Base-by-base conservation (phyloP, 2,888 invertebrate genomes). In the Petrophora chlorosata region DNA sequence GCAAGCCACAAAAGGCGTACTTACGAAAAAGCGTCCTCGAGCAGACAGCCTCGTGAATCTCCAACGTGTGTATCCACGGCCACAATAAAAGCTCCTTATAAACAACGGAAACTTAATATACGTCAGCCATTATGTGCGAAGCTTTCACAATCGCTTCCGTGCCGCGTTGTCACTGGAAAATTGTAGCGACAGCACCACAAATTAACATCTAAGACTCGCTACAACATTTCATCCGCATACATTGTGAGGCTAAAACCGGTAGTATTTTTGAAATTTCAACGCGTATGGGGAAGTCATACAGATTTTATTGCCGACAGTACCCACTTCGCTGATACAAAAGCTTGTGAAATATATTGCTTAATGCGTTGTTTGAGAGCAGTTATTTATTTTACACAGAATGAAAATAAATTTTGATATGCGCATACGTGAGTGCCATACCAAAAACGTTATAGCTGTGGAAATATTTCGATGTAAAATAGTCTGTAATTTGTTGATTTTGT, bases 81-180 rank as follows among this genome's bases (percentile, higher is more conserved):
- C 43, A 28, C 61, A 63, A 53, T 50, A 52, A 61, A 61, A 50
- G 46, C 53, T 36, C 42, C 56, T 56, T 46, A 59, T 52, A 68
- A 67, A 70, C 67, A 67, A 71, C 63, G 59, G 65, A 62, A 73
- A 69, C 64, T 64, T 68, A 69, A 73, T 73, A 70, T 62, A 67
- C 59, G 61, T 50, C 61, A 56, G 57, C 56, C 54, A 51, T 68
- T 70, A 73, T 75, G 56, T 67, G 63, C 59, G 44, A 52, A 69
- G 67, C 72, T 71, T 70, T 73, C 63, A 69, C 58, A 63, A 63
- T 62, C 67, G 61, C 65, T 74, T 72, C 69, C 67, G 62, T 34
- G 46, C 69, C 67, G 62, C 33, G 46, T 53, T 58, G 41, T 49
- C 28, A 29, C 48, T 53, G 49, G 46, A 49, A 53, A 50, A 48